Evolutionary conservation across 1,140 invertebrate species (phyloP), one percentile per base, ranked within the genome.

Genomic region (Drosophila sturtevanti): DNA sequence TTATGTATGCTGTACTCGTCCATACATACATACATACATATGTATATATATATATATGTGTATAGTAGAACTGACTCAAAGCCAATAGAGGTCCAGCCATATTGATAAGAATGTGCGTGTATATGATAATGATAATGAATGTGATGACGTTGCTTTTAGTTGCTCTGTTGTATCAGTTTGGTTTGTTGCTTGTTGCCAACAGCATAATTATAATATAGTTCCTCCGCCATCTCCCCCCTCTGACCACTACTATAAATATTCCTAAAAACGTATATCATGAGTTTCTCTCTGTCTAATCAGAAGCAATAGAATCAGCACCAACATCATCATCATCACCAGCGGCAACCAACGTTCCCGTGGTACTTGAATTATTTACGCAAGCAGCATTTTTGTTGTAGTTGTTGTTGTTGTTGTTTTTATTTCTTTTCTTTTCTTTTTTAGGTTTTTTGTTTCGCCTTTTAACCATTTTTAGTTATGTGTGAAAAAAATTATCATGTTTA

Each of bases 331-430:
- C 34, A 48, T 4, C 37, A 38, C 7, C 37, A 38, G 5, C 27
- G 18, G 41, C 41, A 48, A 16, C n/a, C n/a, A 16, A 16, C 14
- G 9, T 5, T 14, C 34, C 34, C 21, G 52, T 54, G 68, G 51
- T 68, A 70, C 69, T 72, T 73, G 63, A 68, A 74, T 75, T 75
- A 75, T 75, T 75, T 75, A 75, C 72, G 72, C 72, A 75, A 75
- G 72, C 63, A 61, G 16, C 62, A 18, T n/a, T n/a, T n/a, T n/a
- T n/a, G n/a, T n/a, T n/a, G n/a, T n/a, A n/a, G n/a, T n/a, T n/a
- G n/a, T n/a, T n/a, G n/a, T n/a, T n/a, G n/a, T n/a, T n/a, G n/a
- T n/a, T n/a, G n/a, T n/a, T n/a, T n/a, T n/a, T n/a, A n/a, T n/a
- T n/a, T n/a, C n/a, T n/a, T n/a, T n/a, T n/a, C n/a, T n/a, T n/a